Conservation (phyloP, 1,140 invertebrate species). For the Armadillidium nasatum region DNA sequence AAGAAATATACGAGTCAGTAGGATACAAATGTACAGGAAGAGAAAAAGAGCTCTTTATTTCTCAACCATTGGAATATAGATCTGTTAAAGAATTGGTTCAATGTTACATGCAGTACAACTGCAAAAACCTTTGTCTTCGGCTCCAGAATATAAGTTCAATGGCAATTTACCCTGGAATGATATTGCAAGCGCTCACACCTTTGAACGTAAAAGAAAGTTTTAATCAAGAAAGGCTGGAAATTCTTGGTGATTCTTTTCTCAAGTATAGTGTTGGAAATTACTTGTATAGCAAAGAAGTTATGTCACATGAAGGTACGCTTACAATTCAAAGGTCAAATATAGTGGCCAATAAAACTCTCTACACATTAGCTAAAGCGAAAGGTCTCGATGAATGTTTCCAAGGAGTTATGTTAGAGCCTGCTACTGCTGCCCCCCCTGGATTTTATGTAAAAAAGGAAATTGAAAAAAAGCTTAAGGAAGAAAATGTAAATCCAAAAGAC, state of each 20-base stretch:
- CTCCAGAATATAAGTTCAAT: background rate
- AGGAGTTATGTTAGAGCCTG: background rate
- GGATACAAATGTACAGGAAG: background rate
- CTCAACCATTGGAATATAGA: no score
- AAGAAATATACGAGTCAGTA: background rate
- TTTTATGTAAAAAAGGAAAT: background rate
- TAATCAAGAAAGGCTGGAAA: conserved; percentile 39
- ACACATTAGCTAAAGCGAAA: conserved; percentile 17
- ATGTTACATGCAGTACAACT: no score
- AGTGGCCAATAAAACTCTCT: conserved; percentile 25
- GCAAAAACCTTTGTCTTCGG: no score
- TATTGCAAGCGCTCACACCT: conserved; percentile 38
- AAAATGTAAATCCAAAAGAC: background rate
- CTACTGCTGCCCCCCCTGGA: background rate
- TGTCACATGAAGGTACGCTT: conserved; percentile 26
- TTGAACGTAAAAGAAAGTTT: conserved; percentile 29
- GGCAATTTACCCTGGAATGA: conserved; percentile 25
- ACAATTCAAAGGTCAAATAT: conserved; percentile 7
- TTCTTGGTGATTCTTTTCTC: conserved; percentile 40
- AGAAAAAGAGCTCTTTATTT: background rate
- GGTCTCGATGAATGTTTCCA: background rate
- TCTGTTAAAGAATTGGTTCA: no score
- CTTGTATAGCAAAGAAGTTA: conserved; percentile 4
- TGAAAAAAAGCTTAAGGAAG: background rate
- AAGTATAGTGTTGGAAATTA: conserved; percentile 16